phyloP scores from a whole-genome alignment of 2,797 vertebrate genomes.

The Pipistrellus nathusii region DNA sequence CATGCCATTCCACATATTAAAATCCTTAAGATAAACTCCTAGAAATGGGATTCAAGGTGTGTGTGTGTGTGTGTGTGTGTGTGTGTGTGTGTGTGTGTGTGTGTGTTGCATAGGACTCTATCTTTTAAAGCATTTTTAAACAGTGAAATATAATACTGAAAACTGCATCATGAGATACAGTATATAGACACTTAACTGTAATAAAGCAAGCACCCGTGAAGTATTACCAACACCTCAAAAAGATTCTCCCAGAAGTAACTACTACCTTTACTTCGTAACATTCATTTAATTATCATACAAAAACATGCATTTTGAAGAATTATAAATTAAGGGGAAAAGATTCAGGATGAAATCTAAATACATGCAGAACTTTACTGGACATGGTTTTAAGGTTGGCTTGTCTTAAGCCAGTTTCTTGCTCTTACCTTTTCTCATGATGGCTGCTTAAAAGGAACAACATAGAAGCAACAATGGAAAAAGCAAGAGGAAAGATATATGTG shows the following conservation, averaged over 20 bases:
- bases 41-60: background rate
- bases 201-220: background rate
- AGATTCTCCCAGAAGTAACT: background rate
- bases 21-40: conserved; percentile 1
- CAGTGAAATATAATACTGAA: background rate
- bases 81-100: background rate
- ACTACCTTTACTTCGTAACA: background rate
- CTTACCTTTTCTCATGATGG: background rate
- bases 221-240: background rate
- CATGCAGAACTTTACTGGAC: background rate
- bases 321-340: background rate
- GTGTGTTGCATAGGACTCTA: background rate
- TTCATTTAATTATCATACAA: background rate
- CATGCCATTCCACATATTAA: background rate
- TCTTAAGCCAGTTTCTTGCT: background rate
- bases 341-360: background rate
- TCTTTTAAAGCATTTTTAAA: conserved; percentile 9
- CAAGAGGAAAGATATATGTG: background rate
- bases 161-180: background rate
- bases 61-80: background rate
- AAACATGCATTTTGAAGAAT: background rate
- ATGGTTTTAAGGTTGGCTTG: background rate
- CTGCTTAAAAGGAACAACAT: background rate
- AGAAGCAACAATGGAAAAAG: background rate
- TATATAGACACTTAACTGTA: background rate